These are phyloP conservation scores for Parthenolecanium corni DNA, from an alignment of 2,888 invertebrate species.

Conservation along the genomic window DNA sequence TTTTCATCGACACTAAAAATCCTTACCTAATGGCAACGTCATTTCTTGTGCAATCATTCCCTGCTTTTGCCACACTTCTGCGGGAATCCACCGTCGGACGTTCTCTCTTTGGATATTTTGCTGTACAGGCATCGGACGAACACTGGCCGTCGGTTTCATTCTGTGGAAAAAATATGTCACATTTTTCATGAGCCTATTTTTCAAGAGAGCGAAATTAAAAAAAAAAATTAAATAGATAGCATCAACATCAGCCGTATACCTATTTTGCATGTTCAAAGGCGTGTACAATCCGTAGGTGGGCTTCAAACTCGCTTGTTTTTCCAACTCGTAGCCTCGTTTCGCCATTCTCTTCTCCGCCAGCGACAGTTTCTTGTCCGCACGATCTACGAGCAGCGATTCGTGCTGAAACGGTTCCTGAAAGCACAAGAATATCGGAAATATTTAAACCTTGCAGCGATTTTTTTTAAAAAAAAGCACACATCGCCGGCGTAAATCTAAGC, in stretches of 20 bases:
- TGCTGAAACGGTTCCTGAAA: slow-evolving; percentile 77
- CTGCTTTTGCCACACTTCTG: slow-evolving; percentile 82
- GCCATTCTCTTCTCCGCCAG: slow-evolving; percentile 87
- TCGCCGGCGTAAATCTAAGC: not conserved
- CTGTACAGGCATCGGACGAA: slow-evolving; percentile 70
- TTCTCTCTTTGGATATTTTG: slow-evolving; percentile 39
- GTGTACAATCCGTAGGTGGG: slow-evolving; percentile 38
- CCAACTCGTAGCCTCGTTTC: slow-evolving; percentile 83
- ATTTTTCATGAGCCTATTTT: too few species aligned
- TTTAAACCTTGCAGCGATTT: not conserved
- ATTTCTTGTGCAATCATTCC: slow-evolving; percentile 93
- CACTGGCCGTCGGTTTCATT: slow-evolving; percentile 43
- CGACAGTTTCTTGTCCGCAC: slow-evolving; percentile 87
- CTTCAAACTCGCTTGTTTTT: slow-evolving; percentile 61
- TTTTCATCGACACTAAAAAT: too few species aligned
- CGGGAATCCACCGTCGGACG: slow-evolving; percentile 62
- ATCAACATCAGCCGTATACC: too few species aligned
- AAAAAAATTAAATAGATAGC: too few species aligned
- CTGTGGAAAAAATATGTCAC: slow-evolving; percentile 35
- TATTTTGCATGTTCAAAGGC: slow-evolving; percentile 22
- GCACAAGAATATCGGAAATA: not conserved
- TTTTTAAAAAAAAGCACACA: not conserved
- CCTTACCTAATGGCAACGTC: slow-evolving; percentile 68
- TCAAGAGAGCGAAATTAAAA: too few species aligned
- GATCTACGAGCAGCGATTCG: slow-evolving; percentile 84